These are phyloP conservation scores for Lutraria rhynchaena DNA, from an alignment of 1,140 invertebrate genomes.

Conservation along the genomic window DNA sequence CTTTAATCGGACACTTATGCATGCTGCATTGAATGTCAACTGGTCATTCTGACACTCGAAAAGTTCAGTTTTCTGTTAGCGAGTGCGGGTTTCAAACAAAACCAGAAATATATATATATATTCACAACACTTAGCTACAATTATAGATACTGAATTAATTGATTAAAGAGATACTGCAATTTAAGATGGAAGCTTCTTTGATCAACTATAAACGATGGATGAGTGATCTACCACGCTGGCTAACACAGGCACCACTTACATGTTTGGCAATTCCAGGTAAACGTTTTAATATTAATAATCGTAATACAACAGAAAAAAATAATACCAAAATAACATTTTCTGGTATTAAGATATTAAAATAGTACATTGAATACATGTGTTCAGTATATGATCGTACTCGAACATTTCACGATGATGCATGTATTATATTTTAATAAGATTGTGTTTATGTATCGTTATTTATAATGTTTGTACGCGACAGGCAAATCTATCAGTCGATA, in stretches of 20 bases:
- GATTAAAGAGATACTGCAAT: no score
- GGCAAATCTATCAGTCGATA: no score
- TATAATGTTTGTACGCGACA: no score
- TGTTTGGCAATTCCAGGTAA: slow-evolving; percentile 64
- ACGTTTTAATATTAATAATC: background rate
- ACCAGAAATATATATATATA: no score
- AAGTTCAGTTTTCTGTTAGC: no score
- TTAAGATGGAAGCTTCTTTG: background rate
- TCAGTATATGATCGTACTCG: background rate
- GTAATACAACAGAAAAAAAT: background rate
- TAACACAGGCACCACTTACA: slow-evolving; percentile 53
- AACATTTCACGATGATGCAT: background rate
- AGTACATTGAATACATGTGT: background rate
- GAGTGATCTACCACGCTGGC: slow-evolving; percentile 53
- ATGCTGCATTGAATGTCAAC: no score
- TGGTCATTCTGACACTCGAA: no score
- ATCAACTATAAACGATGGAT: slow-evolving; percentile 55
- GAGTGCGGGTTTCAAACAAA: no score
- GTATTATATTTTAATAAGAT: background rate
- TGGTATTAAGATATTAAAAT: background rate
- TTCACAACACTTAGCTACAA: no score
- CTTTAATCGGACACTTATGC: no score
- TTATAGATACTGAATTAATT: no score
- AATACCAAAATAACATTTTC: background rate
- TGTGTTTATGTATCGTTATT: no score